A percentile compares a stretch with the other conserved stretches of the same genome.
These are phyloP conservation scores for Malthinus flaveolus DNA, from an alignment of 2,888 invertebrate species.

Conservation along the genomic window DNA sequence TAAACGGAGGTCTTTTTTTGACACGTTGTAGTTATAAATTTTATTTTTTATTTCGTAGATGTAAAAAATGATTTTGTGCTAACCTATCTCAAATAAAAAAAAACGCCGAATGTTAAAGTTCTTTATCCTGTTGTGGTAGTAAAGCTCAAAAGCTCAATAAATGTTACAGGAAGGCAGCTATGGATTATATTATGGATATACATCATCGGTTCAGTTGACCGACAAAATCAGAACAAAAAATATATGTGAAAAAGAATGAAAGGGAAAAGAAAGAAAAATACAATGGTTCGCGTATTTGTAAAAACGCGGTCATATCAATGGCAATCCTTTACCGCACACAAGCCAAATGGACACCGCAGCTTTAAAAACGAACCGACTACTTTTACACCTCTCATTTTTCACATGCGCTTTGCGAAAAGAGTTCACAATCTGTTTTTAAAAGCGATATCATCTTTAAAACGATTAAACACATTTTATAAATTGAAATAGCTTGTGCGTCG, in stretches of 20 bases:
- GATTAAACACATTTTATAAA: slow-evolving; percentile 41
- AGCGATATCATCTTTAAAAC: slow-evolving; percentile 49
- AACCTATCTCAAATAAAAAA: no score
- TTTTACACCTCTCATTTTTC: slow-evolving; percentile 45
- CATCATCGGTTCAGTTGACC: slow-evolving; percentile 26
- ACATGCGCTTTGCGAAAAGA: slow-evolving; percentile 41
- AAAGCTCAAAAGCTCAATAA: slow-evolving; percentile 28
- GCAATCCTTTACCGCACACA: slow-evolving; percentile 45
- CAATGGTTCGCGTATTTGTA: slow-evolving; percentile 27
- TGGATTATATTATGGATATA: slow-evolving; percentile 22
- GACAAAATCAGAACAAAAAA: slow-evolving; percentile 25
- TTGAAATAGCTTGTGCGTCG: slow-evolving; percentile 32
- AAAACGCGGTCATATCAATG: slow-evolving; percentile 42
- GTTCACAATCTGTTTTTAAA: slow-evolving; percentile 44
- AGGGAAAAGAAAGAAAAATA: slow-evolving; percentile 29
- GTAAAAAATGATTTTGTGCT: background rate
- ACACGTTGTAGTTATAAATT: background rate
- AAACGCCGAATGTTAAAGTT: background rate
- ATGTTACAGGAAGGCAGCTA: slow-evolving; percentile 25
- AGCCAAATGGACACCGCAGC: slow-evolving; percentile 48
- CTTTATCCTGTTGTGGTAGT: slow-evolving; percentile 19
- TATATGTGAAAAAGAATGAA: slow-evolving; percentile 25
- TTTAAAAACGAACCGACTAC: slow-evolving; percentile 49
- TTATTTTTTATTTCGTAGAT: background rate
- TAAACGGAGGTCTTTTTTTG: background rate